Base-by-base conservation (phyloP, 2,888 invertebrate genomes). In the Nemapogon koenigi region DNA sequence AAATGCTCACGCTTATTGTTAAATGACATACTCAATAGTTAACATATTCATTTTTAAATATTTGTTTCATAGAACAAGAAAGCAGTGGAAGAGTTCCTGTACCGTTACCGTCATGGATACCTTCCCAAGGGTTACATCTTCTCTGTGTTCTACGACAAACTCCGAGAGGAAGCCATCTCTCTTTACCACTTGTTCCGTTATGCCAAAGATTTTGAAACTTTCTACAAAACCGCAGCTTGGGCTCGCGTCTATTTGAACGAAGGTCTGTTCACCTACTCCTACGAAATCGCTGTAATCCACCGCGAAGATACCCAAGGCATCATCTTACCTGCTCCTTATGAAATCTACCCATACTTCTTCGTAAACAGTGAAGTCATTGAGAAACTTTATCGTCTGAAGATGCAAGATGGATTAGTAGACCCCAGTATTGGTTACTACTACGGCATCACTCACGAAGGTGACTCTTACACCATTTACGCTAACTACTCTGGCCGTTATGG, bases 281-380 rank as follows among this genome's bases (percentile, higher is more conserved):
- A 84, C 52, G 81, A 81, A 48, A 73, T 84, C 7, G 85, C 85
- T 27, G 56, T 83, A 4, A 52, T 83, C 15, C 84, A 86, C 49
- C 83, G 85, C 33, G 50, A 67, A 2, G 86, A 87, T 48, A 75
- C 81, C 38, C 62, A 66, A 33, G 78, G 81, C 37, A 57, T 88
- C 17, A 81, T 82, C 14, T 50, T 87, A 22, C 89, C 89, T 2
- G 83, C 87, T 2, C 72, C 84, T 10, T 87, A 88, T 50, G 88
- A 89, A 71, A 66, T 86, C 19, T 69, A 81, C 48, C 88, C 89
- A 0, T 78, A 85, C 55, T 78, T 81, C 46, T 89, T 83, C 73
- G 80, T 83, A 43, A 84, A 84, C 57, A 59, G 71, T 10, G 82
- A 85, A 30, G 72, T 82, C 8, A 64, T 86, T 48, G 49, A 58